A percentile compares a stretch with the other conserved stretches of the same genome.
Evolutionary conservation across 1,140 invertebrate species (phyloP).

Genomic region (Panulirus ornatus): DNA sequence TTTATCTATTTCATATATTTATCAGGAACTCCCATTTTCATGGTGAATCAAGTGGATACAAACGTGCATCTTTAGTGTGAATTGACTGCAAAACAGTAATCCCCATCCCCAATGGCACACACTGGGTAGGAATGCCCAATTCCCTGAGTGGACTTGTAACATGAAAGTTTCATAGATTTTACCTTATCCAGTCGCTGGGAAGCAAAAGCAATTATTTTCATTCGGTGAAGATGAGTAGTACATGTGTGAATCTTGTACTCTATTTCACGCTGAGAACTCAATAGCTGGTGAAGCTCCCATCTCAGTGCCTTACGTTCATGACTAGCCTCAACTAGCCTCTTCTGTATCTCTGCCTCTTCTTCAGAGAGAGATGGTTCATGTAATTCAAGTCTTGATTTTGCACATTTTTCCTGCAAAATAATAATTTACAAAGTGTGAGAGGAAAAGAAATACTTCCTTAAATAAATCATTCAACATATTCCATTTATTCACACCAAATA

Average conservation of each 20-base stretch:
- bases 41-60: too few species aligned
- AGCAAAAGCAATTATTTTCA: conserved; percentile 37
- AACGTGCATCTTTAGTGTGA: too few species aligned
- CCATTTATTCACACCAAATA: neutral
- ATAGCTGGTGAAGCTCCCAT: conserved; percentile 40
- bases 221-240: conserved; percentile 13
- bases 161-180: too few species aligned
- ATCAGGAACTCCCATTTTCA: too few species aligned
- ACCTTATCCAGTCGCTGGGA: conserved; percentile 40
- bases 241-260: conserved; percentile 24
- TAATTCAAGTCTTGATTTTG: neutral
- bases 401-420: neutral
- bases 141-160: too few species aligned
- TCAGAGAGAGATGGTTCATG: neutral
- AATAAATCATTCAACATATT: neutral
- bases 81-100: too few species aligned
- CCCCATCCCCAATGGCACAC: too few species aligned
- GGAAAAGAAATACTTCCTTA: neutral
- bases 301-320: conserved; percentile 28
- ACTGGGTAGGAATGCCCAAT: too few species aligned
- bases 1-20: neutral
- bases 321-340: conserved; percentile 20
- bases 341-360: conserved; percentile 13
- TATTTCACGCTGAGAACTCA: conserved; percentile 15
- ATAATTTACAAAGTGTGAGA: neutral